These are phyloP conservation scores for Uropsilus gracilis DNA, from an alignment of 2,113 vertebrate species.

Conservation along the genomic window DNA sequence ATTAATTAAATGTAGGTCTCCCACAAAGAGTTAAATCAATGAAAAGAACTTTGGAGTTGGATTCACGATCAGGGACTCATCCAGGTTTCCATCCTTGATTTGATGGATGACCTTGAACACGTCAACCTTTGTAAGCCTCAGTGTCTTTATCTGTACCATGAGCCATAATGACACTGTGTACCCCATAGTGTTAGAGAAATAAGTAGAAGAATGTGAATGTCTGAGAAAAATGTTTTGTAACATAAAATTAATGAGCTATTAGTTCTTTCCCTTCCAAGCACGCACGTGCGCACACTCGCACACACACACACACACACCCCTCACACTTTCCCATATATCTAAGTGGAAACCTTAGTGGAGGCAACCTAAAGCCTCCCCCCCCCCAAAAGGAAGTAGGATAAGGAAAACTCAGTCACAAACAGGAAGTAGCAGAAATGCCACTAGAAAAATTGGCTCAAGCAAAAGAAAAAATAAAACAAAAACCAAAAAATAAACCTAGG, in stretches of 20 bases:
- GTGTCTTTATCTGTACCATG: neutral
- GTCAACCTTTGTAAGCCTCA: neutral
- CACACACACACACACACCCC: neutral
- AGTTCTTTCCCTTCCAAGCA: neutral
- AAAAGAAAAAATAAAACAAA: neutral
- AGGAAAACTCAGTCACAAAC: constrained; percentile 69
- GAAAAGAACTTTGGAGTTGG: neutral
- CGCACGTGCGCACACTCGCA: neutral
- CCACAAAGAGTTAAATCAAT: neutral
- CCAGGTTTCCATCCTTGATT: neutral
- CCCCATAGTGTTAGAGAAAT: neutral
- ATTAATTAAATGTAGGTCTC: neutral
- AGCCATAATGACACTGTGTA: neutral
- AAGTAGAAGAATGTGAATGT: neutral
- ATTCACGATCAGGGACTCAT: neutral
- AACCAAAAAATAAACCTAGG: neutral
- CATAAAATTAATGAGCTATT: neutral
- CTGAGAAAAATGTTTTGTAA: neutral
- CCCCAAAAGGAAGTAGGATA: constrained; percentile 55
- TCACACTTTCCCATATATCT: neutral
- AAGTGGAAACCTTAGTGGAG: neutral
- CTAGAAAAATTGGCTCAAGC: constrained; percentile 39
- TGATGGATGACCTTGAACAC: neutral
- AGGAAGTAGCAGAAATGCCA: constrained; percentile 73
- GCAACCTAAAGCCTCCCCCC: neutral